These are phyloP conservation scores for Chirona hameri DNA, from an alignment of 2,888 invertebrate genomes.

Conservation along the genomic window DNA sequence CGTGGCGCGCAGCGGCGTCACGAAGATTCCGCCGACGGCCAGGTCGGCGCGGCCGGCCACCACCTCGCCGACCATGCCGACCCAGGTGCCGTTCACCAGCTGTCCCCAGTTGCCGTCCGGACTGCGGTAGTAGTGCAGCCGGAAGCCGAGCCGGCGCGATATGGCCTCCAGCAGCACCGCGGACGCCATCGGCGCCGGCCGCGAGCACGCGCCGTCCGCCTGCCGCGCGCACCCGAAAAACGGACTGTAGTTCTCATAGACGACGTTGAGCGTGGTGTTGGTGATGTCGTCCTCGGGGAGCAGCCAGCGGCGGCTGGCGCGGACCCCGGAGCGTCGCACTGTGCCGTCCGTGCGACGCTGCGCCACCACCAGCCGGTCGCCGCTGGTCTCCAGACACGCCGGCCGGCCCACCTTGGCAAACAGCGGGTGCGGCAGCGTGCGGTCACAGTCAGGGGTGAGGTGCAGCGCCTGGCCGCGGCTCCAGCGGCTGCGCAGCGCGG, in stretches of 20 bases:
- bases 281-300: not conserved
- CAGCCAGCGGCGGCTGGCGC: not conserved
- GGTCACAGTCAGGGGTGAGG: not conserved
- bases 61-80: constrained; percentile 34
- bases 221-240: not conserved
- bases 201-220: not conserved
- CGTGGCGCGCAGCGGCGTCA: constrained; percentile 29
- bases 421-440: not conserved
- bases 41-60: constrained; percentile 33
- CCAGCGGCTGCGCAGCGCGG: not conserved
- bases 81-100: constrained; percentile 31
- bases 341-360: not conserved
- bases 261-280: not conserved
- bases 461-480: not conserved
- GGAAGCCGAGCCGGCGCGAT: not conserved
- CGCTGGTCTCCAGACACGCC: not conserved
- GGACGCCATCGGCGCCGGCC: not conserved
- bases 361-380: not conserved
- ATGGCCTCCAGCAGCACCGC: not conserved
- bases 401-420: not conserved
- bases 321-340: not conserved
- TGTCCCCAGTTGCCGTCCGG: constrained; percentile 31
- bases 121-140: not conserved
- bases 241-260: not conserved
- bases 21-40: constrained; percentile 31